phyloP scores from a whole-genome alignment of 2,888 invertebrate species.

The Micoletzkya japonica region DNA sequence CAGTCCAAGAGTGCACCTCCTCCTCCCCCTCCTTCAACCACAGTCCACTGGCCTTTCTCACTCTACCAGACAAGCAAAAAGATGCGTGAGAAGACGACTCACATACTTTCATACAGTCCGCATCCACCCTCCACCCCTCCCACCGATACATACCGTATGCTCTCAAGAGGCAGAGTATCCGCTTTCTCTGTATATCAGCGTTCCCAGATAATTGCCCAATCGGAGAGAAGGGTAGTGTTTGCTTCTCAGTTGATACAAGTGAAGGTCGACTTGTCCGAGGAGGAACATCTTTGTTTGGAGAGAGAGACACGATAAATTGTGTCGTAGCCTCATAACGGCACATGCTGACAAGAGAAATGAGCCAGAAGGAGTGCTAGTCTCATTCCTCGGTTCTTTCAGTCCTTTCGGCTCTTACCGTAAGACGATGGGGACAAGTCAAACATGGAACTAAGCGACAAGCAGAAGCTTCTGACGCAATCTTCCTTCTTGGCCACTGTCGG shows the following conservation, averaged over 20 bases:
- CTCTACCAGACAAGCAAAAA: slow-evolving; percentile 24
- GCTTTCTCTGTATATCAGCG: not conserved
- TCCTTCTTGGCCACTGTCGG: not conserved
- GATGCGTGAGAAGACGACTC: no score
- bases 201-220: no score
- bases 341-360: slow-evolving; percentile 28
- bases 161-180: slow-evolving; percentile 19
- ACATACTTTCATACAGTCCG: no score
- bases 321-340: slow-evolving; percentile 24
- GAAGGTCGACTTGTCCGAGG: slow-evolving; percentile 7
- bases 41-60: slow-evolving; percentile 9
- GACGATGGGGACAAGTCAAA: not conserved
- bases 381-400: no score
- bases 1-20: slow-evolving; percentile 2
- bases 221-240: no score
- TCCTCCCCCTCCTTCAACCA: slow-evolving; percentile 11
- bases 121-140: no score
- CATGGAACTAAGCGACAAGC: slow-evolving; percentile 4
- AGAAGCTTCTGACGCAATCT: slow-evolving; percentile 22
- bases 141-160: slow-evolving; percentile 21
- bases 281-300: slow-evolving; percentile 29
- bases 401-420: slow-evolving; percentile 22
- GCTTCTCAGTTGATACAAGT: slow-evolving; percentile 20
- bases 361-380: slow-evolving; percentile 27
- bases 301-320: slow-evolving; percentile 21